Percentiles rank a stretch among this genome's conserved stretches.
These are phyloP conservation scores for Nansenia antarctica DNA, from an alignment of 2,113 vertebrate genomes.

Conservation along the genomic window DNA sequence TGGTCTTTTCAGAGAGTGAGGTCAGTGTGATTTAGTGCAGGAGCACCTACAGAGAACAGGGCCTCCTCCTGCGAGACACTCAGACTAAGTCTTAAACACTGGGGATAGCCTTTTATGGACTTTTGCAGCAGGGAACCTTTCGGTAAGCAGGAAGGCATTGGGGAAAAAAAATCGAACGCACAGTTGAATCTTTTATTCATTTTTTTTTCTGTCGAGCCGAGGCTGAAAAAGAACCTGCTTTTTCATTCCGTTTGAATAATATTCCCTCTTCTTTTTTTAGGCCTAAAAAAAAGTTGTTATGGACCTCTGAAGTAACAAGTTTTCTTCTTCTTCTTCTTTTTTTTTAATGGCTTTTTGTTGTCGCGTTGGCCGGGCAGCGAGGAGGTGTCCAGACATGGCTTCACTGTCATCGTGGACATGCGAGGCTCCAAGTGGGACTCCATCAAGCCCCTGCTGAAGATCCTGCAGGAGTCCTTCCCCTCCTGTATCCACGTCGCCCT, in stretches of 20 bases:
- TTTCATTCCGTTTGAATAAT: constrained; percentile 11
- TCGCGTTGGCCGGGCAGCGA: constrained; percentile 74
- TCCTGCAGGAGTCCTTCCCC: constrained; percentile 96
- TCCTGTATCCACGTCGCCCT: constrained; percentile 97
- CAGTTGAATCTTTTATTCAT: constrained; percentile 44
- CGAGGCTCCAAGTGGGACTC: constrained; percentile 99
- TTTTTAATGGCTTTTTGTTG: neutral
- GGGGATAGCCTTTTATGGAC: constrained; percentile 72
- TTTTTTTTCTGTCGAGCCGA: constrained; percentile 20
- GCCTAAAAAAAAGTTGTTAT: neutral
- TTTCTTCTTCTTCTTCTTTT: too few relatives aligned
- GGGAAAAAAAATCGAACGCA: constrained; percentile 41
- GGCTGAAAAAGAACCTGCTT: constrained; percentile 16
- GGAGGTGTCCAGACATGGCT: constrained; percentile 95
- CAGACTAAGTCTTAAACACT: constrained; percentile 65
- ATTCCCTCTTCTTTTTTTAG: constrained; percentile 8
- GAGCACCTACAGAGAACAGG: constrained; percentile 36
- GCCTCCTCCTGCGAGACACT: constrained; percentile 55
- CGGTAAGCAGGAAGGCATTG: constrained; percentile 56
- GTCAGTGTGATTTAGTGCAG: constrained; percentile 74
- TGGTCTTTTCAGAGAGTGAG: constrained; percentile 68
- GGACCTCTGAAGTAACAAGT: neutral
- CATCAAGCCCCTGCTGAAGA: constrained; percentile 97
- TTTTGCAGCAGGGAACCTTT: constrained; percentile 49
- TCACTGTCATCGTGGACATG: constrained; percentile 99